A percentile compares a stretch with the other conserved stretches of the same genome.
Conservation (phyloP, 2,797 vertebrate species). For the Xiphophorus birchmanni region DNA sequence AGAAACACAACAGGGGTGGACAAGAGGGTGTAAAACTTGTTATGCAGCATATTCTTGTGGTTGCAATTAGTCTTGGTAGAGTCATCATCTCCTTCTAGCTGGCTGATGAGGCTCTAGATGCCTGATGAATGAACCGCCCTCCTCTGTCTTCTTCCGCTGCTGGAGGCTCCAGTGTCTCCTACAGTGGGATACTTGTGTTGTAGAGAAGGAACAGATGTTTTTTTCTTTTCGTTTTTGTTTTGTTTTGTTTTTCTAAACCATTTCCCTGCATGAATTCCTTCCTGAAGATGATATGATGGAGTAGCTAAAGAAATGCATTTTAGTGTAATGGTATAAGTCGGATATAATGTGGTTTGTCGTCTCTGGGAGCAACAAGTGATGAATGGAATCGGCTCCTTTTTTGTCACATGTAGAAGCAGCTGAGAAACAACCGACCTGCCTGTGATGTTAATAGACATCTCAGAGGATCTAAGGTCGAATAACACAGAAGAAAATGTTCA, state of each 20-base stretch:
- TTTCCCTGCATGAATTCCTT: conserved; percentile 22
- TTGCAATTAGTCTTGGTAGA: conserved; percentile 41
- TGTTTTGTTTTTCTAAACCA: conserved; percentile 12
- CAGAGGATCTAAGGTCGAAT: conserved; percentile 39
- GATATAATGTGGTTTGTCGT: conserved; percentile 45
- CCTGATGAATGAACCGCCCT: conserved; percentile 56
- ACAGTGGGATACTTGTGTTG: conserved; percentile 31
- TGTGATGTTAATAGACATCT: conserved; percentile 52
- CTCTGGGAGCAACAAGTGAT: conserved; percentile 41
- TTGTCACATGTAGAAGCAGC: conserved; percentile 34
- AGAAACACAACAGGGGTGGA: conserved; percentile 15
- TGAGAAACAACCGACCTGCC: conserved; percentile 62
- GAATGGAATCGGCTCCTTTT: conserved; percentile 14
- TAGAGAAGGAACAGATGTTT: conserved; percentile 66
- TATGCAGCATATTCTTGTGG: conserved; percentile 21
- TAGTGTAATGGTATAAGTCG: not conserved
- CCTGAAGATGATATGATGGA: conserved; percentile 28
- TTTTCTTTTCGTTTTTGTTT: not conserved
- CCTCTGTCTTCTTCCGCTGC: conserved; percentile 22
- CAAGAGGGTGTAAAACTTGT: not conserved
- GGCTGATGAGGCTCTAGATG: conserved; percentile 29
- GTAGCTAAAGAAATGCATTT: not conserved
- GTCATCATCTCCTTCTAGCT: conserved; percentile 38
- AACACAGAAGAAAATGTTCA: conserved; percentile 39
- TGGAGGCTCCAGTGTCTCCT: conserved; percentile 19